Conservation (phyloP, 2,797 vertebrate species). For the Rostrhamus sociabilis region DNA sequence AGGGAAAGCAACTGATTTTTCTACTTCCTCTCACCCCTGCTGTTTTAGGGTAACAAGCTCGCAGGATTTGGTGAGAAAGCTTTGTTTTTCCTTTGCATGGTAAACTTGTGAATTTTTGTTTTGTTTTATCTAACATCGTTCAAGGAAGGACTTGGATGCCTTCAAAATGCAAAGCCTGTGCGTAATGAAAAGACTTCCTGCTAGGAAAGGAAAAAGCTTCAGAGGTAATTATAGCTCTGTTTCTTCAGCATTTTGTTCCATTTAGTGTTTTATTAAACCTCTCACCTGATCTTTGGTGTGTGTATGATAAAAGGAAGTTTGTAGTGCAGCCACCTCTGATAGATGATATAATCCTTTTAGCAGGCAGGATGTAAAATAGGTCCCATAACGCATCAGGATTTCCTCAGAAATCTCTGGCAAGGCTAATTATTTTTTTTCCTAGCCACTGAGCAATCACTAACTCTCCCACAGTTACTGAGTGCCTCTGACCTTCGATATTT, state of each 20-base stretch:
- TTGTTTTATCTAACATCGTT: neutral
- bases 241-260: slow-evolving; percentile 40
- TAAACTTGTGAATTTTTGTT: neutral
- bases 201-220: neutral
- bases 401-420: slow-evolving; percentile 48
- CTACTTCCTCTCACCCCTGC: neutral
- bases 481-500: slow-evolving; percentile 5
- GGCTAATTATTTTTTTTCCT: slow-evolving; percentile 48
- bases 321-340: slow-evolving; percentile 24
- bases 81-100: neutral
- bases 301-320: slow-evolving; percentile 40
- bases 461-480: neutral
- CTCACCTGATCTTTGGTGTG: slow-evolving; percentile 36
- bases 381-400: slow-evolving; percentile 9
- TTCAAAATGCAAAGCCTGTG: neutral
- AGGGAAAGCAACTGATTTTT: neutral
- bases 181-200: neutral
- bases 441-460: neutral
- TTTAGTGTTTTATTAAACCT: slow-evolving; percentile 53
- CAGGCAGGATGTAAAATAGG: slow-evolving; percentile 54
- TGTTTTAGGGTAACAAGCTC: neutral
- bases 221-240: neutral
- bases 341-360: slow-evolving; percentile 37
- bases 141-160: neutral
- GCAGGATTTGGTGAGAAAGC: neutral